Conservation (phyloP, 2,113 vertebrate species). For the Trochalopteron elliotii region DNA sequence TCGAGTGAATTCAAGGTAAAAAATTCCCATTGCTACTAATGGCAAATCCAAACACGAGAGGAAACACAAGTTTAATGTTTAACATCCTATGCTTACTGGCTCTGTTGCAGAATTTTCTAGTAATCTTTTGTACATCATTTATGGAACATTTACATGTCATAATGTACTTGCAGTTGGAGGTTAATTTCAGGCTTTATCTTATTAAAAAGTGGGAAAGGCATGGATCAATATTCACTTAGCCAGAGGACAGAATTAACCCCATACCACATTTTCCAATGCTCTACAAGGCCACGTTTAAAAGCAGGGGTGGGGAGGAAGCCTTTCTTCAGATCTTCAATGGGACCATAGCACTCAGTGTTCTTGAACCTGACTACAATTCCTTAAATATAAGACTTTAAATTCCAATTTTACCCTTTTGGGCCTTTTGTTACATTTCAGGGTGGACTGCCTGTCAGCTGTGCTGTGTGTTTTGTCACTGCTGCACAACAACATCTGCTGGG, state of each 20-base stretch:
- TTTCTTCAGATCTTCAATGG: not conserved
- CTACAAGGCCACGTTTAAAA: not conserved
- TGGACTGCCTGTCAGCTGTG: not conserved
- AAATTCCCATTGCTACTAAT: not conserved
- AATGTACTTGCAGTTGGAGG: not conserved
- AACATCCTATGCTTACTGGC: not conserved
- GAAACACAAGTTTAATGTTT: not conserved
- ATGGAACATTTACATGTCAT: not conserved
- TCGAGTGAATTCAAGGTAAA: not conserved
- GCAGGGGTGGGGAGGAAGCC: rapidly evolving
- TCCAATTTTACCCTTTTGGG: not conserved
- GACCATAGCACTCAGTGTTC: not conserved
- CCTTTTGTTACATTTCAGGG: too few species aligned
- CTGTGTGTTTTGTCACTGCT: not conserved
- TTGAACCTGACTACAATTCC: not conserved
- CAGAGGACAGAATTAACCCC: not conserved
- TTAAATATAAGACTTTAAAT: not conserved
- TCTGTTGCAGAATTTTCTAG: not conserved
- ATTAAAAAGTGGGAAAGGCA: not conserved
- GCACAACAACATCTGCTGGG: not conserved
- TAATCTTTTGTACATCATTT: not conserved
- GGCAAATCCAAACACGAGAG: not conserved
- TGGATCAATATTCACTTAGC: not conserved
- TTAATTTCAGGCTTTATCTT: not conserved
- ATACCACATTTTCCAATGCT: not conserved